These are phyloP conservation scores for Papilio helenus DNA, from an alignment of 1,140 invertebrate species.

Conservation along the genomic window DNA sequence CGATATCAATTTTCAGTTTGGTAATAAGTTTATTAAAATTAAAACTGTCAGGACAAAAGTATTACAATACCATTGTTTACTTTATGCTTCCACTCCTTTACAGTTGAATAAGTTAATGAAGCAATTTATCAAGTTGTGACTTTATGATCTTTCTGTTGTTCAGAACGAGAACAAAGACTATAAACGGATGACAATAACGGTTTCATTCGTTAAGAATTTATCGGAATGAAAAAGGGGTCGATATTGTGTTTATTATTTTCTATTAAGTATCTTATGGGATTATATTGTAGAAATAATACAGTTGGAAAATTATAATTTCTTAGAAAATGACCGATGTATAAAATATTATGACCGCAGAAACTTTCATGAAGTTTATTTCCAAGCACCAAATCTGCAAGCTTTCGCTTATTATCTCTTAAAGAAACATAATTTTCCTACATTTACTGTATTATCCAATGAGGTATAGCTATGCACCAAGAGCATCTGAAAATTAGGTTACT, in stretches of 20 bases:
- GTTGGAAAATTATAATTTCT: too few relatives aligned
- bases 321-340: too few relatives aligned
- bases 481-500: too few relatives aligned
- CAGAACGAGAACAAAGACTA: constrained; percentile 10
- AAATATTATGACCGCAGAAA: too few relatives aligned
- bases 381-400: too few relatives aligned
- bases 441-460: too few relatives aligned
- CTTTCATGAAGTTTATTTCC: too few relatives aligned
- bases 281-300: too few relatives aligned
- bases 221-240: neutral
- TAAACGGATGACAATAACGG: neutral
- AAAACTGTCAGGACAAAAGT: neutral
- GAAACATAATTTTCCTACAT: too few relatives aligned
- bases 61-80: constrained; percentile 4
- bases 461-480: too few relatives aligned
- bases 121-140: constrained; percentile 31
- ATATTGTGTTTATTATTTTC: neutral
- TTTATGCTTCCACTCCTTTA: neutral
- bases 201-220: constrained; percentile 9
- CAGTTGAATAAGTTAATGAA: constrained; percentile 11
- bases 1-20: neutral
- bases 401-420: too few relatives aligned
- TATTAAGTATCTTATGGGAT: neutral
- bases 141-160: constrained; percentile 13
- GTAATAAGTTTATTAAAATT: neutral